Evolutionary conservation across 2,797 vertebrate genomes (phyloP).

Genomic region (Megalops cyprinoides): DNA sequence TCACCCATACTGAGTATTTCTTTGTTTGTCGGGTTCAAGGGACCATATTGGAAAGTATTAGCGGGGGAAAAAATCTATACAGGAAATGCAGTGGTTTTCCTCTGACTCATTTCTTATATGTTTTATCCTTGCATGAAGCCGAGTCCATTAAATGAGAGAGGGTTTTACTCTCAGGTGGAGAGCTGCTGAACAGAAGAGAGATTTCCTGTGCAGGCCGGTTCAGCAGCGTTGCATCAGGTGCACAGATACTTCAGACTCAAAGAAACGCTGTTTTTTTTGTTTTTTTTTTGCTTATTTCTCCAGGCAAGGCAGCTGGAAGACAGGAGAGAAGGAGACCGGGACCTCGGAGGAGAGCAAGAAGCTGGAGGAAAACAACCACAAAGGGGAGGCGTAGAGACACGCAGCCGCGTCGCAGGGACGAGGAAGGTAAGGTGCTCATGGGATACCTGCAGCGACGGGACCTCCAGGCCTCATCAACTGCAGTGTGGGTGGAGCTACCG

Average conservation of each 20-base stretch:
- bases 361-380: constrained; percentile 90
- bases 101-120: too few species aligned
- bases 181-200: neutral
- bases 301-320: constrained; percentile 80
- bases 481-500: too few species aligned
- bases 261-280: neutral
- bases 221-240: too few species aligned
- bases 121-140: too few species aligned
- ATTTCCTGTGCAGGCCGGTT: neutral
- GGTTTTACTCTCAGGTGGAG: neutral
- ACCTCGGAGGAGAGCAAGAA: constrained; percentile 94
- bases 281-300: neutral
- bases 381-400: constrained; percentile 78
- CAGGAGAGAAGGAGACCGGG: constrained; percentile 86
- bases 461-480: too few species aligned
- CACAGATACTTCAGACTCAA: neutral
- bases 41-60: too few species aligned
- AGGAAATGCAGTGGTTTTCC: too few species aligned
- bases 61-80: too few species aligned
- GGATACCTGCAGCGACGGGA: too few species aligned
- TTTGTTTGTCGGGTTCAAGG: too few species aligned
- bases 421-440: constrained; percentile 55
- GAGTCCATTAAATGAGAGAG: neutral
- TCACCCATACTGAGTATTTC: neutral
- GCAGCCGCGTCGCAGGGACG: constrained; percentile 37